phyloP scores from a whole-genome alignment of 1,140 invertebrate species.

The Aphaenogaster ashmeadi region DNA sequence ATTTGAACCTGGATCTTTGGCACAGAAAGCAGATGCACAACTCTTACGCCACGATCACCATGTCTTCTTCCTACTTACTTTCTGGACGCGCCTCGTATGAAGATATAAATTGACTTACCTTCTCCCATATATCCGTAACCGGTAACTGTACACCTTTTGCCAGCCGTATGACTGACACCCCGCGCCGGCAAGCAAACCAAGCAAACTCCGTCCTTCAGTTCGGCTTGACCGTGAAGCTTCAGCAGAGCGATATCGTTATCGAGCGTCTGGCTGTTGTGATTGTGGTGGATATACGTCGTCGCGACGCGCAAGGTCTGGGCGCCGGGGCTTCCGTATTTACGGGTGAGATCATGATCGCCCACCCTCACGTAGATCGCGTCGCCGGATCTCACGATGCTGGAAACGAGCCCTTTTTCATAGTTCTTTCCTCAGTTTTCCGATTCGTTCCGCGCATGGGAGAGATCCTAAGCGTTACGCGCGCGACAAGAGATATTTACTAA shows the following conservation, averaged over 20 bases:
- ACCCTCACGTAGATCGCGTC: constrained; percentile 97
- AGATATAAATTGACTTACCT: constrained; percentile 87
- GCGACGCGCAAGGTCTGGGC: constrained; percentile 96
- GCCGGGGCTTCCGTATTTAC: constrained; percentile 94
- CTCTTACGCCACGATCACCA: too few species aligned
- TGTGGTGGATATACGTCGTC: constrained; percentile 98
- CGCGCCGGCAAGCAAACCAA: constrained; percentile 95
- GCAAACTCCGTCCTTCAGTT: constrained; percentile 94
- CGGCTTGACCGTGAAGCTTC: constrained; percentile 96
- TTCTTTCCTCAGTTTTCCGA: not conserved
- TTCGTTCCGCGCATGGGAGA: not conserved
- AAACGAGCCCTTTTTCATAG: constrained; percentile 72
- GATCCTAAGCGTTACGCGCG: not conserved
- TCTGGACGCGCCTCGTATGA: not conserved
- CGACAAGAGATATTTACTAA: not conserved
- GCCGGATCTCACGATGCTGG: constrained; percentile 95
- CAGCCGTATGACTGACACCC: constrained; percentile 94
- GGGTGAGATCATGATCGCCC: constrained; percentile 96
- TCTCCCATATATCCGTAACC: constrained; percentile 98
- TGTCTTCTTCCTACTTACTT: too few species aligned
- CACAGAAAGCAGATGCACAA: too few species aligned
- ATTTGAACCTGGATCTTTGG: too few species aligned
- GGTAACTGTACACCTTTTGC: constrained; percentile 96
- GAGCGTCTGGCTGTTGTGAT: constrained; percentile 98
- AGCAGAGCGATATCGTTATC: constrained; percentile 98